Evolutionary conservation across 1,140 invertebrate genomes (phyloP).

Genomic region (Calosoma granatense): DNA sequence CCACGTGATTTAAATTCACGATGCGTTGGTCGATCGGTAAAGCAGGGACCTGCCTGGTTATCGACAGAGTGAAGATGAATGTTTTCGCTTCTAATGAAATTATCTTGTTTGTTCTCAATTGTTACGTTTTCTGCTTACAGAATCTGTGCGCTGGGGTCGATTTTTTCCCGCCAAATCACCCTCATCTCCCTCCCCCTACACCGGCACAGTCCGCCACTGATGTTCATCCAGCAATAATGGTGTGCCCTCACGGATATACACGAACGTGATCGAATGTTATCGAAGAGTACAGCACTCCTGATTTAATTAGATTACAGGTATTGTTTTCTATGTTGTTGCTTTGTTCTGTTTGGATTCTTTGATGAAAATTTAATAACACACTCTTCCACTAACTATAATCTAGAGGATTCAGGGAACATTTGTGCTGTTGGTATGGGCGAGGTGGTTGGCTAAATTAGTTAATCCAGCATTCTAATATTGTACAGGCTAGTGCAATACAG

Average conservation of each 20-base stretch:
- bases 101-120: constrained; percentile 3
- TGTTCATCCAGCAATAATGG: too few species aligned
- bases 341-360: too few species aligned
- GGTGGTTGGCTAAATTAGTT: too few species aligned
- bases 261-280: not conserved
- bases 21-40: not conserved
- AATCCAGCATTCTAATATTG: too few species aligned
- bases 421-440: too few species aligned
- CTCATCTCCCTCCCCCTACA: not conserved
- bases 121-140: constrained; percentile 1
- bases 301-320: constrained; percentile 1
- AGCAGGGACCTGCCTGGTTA: not conserved
- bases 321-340: too few species aligned
- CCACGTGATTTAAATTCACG: not conserved
- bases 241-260: not conserved
- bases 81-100: constrained; percentile 2
- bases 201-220: not conserved
- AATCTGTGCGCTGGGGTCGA: not conserved
- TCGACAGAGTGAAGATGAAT: not conserved
- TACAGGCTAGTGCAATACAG: too few species aligned
- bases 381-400: too few species aligned
- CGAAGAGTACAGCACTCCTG: not conserved
- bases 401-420: too few species aligned
- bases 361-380: too few species aligned
- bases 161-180: not conserved